Conservation (phyloP, 2,888 invertebrate species). For the Temnothorax ravouxi region DNA sequence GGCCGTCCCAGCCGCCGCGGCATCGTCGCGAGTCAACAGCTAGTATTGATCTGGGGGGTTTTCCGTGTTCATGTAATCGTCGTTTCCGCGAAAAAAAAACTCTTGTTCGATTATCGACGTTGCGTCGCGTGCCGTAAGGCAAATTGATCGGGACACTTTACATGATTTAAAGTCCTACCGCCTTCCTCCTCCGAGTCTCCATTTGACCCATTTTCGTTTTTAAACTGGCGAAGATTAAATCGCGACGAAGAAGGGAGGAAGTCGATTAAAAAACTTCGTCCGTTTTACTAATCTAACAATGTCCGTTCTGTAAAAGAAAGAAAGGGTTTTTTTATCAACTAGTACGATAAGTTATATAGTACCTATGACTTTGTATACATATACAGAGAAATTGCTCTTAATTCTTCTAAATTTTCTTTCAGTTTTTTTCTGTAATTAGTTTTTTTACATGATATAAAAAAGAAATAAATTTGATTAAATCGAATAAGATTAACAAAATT, state of each 20-base stretch:
- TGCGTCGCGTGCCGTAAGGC: not conserved
- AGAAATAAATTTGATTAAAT: not conserved
- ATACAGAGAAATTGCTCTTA: not conserved
- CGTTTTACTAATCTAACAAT: not conserved
- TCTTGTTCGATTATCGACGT: constrained; percentile 32
- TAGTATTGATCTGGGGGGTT: constrained; percentile 67
- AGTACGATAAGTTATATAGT: not conserved
- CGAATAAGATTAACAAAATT: not conserved
- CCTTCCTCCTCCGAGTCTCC: not conserved
- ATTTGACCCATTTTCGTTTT: constrained; percentile 9
- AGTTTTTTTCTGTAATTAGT: not conserved
- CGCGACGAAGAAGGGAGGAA: not conserved
- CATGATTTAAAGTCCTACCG: constrained; percentile 1
- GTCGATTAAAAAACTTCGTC: not conserved
- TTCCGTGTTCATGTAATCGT: constrained; percentile 10
- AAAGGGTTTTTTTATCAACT: not conserved
- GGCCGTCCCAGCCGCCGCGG: too few relatives aligned
- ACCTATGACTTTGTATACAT: not conserved
- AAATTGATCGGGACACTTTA: constrained; percentile 15
- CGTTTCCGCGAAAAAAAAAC: constrained; percentile 37
- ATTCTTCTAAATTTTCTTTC: not conserved
- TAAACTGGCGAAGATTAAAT: constrained; percentile 5
- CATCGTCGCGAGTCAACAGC: constrained; percentile 24
- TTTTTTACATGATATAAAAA: not conserved
- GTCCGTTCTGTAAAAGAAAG: not conserved